These are phyloP conservation scores for Acrocephalus arundinaceus DNA, from an alignment of 2,113 vertebrate genomes.

Conservation along the genomic window DNA sequence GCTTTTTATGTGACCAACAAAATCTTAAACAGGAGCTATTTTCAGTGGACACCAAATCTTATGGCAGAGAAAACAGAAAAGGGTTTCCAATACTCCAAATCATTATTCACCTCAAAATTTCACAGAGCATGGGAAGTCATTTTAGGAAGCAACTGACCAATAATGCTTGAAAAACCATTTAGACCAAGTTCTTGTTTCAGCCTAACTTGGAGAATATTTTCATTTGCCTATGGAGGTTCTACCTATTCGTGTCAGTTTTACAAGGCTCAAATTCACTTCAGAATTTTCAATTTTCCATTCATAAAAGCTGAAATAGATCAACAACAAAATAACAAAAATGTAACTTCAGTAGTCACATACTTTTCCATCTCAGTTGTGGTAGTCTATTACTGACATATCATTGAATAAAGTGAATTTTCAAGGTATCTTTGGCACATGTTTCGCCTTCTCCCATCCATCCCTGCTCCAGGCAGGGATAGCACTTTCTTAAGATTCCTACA, in stretches of 20 bases:
- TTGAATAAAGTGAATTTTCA: not conserved
- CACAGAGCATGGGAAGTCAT: not conserved
- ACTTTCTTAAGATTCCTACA: not conserved
- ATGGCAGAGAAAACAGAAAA: not conserved
- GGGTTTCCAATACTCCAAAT: not conserved
- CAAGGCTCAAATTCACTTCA: not conserved
- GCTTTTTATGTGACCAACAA: not conserved
- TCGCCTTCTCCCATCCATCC: not conserved
- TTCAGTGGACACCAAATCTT: not conserved
- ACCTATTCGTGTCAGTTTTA: not conserved
- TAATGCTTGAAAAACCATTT: not conserved
- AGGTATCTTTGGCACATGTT: not conserved
- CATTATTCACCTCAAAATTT: not conserved
- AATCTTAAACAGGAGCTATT: not conserved
- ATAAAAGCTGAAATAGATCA: not conserved
- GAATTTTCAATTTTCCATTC: not conserved
- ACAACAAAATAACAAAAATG: not conserved
- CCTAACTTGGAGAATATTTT: not conserved
- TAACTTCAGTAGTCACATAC: not conserved
- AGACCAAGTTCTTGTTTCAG: not conserved
- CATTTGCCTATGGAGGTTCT: not conserved
- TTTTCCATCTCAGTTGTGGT: not conserved
- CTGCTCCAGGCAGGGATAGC: not conserved
- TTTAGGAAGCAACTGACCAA: not conserved
- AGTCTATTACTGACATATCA: not conserved